Conservation (phyloP, 2,113 vertebrate species). For the Geothlypis trichas region DNA sequence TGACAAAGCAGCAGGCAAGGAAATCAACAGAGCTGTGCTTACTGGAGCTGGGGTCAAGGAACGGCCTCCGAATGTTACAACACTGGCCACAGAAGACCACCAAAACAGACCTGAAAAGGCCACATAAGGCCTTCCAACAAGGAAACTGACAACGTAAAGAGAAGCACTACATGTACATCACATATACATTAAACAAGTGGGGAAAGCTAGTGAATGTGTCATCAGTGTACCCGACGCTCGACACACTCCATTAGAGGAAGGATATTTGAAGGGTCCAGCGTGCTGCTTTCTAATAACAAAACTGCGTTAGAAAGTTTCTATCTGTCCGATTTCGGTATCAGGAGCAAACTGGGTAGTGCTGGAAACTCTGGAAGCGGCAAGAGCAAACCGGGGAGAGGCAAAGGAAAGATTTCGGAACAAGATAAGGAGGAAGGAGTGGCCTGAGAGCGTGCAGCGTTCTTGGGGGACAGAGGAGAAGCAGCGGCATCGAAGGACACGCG, state of each 20-base stretch:
- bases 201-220: neutral
- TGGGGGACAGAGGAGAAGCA: accelerated
- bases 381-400: neutral
- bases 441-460: too few species aligned
- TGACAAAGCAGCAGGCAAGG: neutral
- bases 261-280: neutral
- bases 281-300: neutral
- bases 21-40: accelerated
- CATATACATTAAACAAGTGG: neutral
- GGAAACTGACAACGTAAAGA: neutral
- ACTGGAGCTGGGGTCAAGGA: neutral
- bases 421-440: neutral
- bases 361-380: neutral
- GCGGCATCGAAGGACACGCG: accelerated
- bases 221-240: neutral
- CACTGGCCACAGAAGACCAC: neutral
- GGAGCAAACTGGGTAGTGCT: neutral
- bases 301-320: neutral
- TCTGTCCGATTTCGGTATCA: too few species aligned
- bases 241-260: neutral
- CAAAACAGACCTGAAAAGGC: neutral
- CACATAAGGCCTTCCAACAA: neutral
- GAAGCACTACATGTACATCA: too few species aligned
- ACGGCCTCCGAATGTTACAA: neutral
- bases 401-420: neutral